phyloP scores from a whole-genome alignment of 2,113 vertebrate genomes.

The Fulica atra region DNA sequence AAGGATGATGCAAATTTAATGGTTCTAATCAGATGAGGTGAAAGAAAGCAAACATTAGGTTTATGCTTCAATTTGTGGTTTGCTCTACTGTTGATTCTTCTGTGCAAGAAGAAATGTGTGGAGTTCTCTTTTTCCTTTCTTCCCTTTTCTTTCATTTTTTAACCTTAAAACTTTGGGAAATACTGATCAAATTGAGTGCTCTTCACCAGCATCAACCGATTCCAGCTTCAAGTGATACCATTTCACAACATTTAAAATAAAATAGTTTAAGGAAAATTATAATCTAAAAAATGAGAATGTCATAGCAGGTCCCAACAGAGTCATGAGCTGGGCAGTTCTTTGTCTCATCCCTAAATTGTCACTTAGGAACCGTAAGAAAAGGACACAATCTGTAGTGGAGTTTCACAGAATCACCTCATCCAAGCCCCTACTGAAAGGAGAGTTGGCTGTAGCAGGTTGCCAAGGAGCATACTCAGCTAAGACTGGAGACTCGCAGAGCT shows the following conservation, averaged over 20 bases:
- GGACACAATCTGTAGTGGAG: neutral
- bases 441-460: neutral
- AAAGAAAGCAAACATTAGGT: slow-evolving; percentile 54
- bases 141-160: neutral
- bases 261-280: neutral
- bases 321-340: neutral
- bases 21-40: slow-evolving; percentile 54
- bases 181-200: neutral
- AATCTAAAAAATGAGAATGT: neutral
- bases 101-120: neutral
- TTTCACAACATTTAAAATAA: neutral
- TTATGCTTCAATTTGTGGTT: slow-evolving; percentile 52
- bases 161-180: neutral
- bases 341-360: neutral
- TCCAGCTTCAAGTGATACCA: neutral
- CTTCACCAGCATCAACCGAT: neutral
- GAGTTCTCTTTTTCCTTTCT: neutral
- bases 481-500: neutral
- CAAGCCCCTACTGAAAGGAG: neutral
- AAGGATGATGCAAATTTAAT: slow-evolving; percentile 63
- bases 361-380: neutral
- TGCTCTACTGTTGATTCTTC: slow-evolving; percentile 19
- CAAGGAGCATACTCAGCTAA: neutral
- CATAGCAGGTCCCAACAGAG: neutral
- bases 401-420: neutral